Conservation (phyloP, 2,113 vertebrate species). For the Hepsetus odoe region DNA sequence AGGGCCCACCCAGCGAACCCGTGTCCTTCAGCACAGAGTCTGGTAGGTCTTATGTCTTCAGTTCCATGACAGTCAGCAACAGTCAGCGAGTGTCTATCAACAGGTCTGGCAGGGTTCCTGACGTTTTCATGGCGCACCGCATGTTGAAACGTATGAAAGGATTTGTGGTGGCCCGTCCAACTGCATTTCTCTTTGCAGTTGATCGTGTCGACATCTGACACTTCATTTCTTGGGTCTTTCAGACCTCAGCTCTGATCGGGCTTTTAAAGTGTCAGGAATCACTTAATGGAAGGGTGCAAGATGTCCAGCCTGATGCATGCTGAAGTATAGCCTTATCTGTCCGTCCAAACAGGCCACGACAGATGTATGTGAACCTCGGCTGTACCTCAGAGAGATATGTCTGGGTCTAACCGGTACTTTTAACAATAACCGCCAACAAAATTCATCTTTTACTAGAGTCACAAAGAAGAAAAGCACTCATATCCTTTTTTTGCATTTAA, state of each 20-base stretch:
- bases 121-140: not conserved
- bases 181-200: not conserved
- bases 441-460: too few species aligned
- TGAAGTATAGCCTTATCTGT: not conserved
- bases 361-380: not conserved
- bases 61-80: not conserved
- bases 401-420: slow-evolving; percentile 35
- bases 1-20: slow-evolving; percentile 84
- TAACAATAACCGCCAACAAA: too few species aligned
- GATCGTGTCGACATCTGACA: not conserved
- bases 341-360: not conserved
- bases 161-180: not conserved
- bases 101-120: not conserved
- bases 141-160: slow-evolving; percentile 1
- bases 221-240: not conserved
- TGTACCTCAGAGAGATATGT: slow-evolving; percentile 30
- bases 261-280: slow-evolving; percentile 2
- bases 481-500: too few species aligned
- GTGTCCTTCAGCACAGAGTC: slow-evolving; percentile 93
- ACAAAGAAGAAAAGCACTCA: too few species aligned
- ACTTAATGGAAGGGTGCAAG: not conserved
- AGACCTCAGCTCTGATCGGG: not conserved
- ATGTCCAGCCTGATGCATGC: not conserved
- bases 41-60: slow-evolving; percentile 73
- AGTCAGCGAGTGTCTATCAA: not conserved